These are phyloP conservation scores for Cyprinodon tularosa DNA, from an alignment of 2,113 vertebrate species.

Conservation along the genomic window DNA sequence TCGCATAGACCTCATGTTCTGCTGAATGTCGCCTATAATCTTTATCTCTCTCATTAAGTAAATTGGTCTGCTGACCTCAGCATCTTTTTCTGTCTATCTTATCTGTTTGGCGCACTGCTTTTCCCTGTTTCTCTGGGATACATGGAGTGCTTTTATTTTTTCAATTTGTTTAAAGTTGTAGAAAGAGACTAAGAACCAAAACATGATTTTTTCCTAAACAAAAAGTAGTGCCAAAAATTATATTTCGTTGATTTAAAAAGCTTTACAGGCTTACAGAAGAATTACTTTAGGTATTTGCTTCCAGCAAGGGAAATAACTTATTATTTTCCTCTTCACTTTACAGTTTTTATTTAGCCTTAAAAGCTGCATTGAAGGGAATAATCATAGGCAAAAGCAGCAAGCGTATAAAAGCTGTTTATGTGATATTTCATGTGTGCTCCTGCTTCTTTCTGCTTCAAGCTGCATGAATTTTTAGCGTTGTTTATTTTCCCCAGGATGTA, in stretches of 20 bases:
- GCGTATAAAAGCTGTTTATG: neutral
- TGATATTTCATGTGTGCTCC: neutral
- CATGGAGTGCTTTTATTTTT: no score
- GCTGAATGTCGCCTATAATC: neutral
- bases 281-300: neutral
- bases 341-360: neutral
- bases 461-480: conserved; percentile 16
- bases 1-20: neutral
- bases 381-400: neutral
- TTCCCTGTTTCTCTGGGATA: neutral
- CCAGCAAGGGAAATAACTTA: neutral
- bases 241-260: neutral
- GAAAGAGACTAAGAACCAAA: neutral
- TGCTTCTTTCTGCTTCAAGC: conserved; percentile 6
- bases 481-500: conserved; percentile 46
- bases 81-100: neutral
- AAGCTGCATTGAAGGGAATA: neutral
- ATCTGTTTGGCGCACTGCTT: neutral
- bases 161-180: neutral
- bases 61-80: neutral
- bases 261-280: neutral
- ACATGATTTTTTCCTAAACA: neutral
- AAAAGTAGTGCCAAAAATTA: neutral
- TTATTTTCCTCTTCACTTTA: neutral
- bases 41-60: conserved; percentile 1